Conservation (phyloP, 64 coral and sea anemone species). For the Catalaphyllia jardinei region DNA sequence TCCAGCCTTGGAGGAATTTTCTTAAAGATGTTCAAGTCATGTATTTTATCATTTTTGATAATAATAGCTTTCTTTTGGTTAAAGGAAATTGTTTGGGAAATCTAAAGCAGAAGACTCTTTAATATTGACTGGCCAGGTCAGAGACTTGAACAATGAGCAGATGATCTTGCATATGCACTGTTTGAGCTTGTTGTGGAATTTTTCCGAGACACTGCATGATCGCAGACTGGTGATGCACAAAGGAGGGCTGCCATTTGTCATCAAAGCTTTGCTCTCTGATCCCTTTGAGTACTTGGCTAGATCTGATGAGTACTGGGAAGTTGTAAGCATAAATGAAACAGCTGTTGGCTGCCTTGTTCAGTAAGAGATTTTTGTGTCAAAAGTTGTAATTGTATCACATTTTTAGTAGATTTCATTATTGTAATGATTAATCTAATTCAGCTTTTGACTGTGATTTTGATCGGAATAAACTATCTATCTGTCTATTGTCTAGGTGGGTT, state of each 20-base stretch:
- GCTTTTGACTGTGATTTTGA: too few relatives aligned
- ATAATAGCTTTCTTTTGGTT: neutral
- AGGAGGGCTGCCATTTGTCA: constrained; percentile 67
- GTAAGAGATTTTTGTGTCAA: constrained; percentile 34
- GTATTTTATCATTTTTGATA: neutral
- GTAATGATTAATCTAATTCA: too few relatives aligned
- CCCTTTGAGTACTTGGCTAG: constrained; percentile 38
- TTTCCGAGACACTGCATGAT: constrained; percentile 82
- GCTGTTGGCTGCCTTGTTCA: constrained; percentile 89
- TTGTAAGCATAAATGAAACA: constrained; percentile 84
- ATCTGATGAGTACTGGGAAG: constrained; percentile 74
- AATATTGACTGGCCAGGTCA: constrained; percentile 28
- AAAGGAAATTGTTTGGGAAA: neutral
- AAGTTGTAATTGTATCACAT: too few relatives aligned
- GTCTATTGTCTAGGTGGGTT: too few relatives aligned
- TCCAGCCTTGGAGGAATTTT: neutral
- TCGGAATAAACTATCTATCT: too few relatives aligned
- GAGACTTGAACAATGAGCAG: constrained; percentile 82
- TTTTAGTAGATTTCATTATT: too few relatives aligned
- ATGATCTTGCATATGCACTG: constrained; percentile 86
- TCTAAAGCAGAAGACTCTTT: neutral
- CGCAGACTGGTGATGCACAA: constrained; percentile 62
- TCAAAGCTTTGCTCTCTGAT: constrained; percentile 70
- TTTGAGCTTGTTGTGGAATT: constrained; percentile 88
- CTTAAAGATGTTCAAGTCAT: neutral